Percentiles rank a stretch among this genome's conserved stretches.
Evolutionary conservation across 2,888 invertebrate genomes (phyloP).

Genomic region (Hemicrepidius hirtus): DNA sequence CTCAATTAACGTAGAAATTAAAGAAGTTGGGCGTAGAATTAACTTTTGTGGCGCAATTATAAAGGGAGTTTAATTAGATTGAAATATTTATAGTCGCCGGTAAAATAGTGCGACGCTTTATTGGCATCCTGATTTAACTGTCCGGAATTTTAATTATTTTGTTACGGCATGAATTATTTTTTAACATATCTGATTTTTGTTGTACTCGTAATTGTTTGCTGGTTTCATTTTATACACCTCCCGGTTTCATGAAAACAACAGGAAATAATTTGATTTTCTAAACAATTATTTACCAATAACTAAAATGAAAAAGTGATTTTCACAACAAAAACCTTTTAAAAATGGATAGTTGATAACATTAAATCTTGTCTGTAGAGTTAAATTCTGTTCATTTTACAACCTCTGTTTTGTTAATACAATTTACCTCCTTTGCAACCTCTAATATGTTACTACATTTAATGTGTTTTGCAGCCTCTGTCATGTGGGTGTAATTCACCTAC

Average conservation of each 20-base stretch:
- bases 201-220: slow-evolving; percentile 6
- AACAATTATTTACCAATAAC: no score
- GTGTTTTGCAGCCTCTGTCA: slow-evolving; percentile 33
- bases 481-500: slow-evolving; percentile 32
- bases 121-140: slow-evolving; percentile 47
- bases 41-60: slow-evolving; percentile 49
- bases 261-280: no score
- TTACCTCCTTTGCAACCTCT: slow-evolving; percentile 36
- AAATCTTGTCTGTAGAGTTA: slow-evolving; percentile 22
- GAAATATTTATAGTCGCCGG: slow-evolving; percentile 45
- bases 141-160: slow-evolving; percentile 41
- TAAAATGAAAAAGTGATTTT: no score
- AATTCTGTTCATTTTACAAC: slow-evolving; percentile 28
- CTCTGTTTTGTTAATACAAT: slow-evolving; percentile 38
- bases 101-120: slow-evolving; percentile 45
- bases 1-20: slow-evolving; percentile 50
- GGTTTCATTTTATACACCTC: background rate
- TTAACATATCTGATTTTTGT: slow-evolving; percentile 19
- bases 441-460: slow-evolving; percentile 21
- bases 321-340: background rate
- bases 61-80: slow-evolving; percentile 45
- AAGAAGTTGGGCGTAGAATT: slow-evolving; percentile 47
- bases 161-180: slow-evolving; percentile 34
- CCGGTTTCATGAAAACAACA: no score
- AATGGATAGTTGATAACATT: slow-evolving; percentile 30